Evolutionary conservation across 2,797 vertebrate species (phyloP).

Genomic region (Parotocinclus haroldoi): DNA sequence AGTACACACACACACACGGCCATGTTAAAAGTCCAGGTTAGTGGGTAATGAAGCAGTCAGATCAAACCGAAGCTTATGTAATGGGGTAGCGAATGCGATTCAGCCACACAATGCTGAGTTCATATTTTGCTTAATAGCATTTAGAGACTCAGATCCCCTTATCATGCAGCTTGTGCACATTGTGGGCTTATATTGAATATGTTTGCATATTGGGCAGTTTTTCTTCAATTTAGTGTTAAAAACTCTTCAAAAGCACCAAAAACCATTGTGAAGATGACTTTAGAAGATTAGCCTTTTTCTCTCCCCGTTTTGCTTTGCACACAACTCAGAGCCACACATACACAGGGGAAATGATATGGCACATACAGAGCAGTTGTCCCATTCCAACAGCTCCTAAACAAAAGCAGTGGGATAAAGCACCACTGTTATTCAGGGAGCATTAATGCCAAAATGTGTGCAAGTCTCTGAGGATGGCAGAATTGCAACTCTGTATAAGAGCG

Average conservation of each 20-base stretch:
- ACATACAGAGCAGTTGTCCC: slow-evolving; percentile 19
- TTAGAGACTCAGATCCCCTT: not conserved
- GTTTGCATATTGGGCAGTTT: not conserved
- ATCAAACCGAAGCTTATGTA: not conserved
- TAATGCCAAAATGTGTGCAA: slow-evolving; percentile 28
- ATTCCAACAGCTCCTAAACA: slow-evolving; percentile 20
- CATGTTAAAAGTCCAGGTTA: too few relatives aligned
- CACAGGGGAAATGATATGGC: slow-evolving; percentile 28
- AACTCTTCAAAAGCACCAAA: slow-evolving; percentile 4
- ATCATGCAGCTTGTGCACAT: slow-evolving; percentile 4
- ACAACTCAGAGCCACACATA: slow-evolving; percentile 30
- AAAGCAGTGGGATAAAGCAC: slow-evolving; percentile 57
- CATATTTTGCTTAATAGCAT: slow-evolving; percentile 6
- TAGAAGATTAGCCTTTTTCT: slow-evolving; percentile 22
- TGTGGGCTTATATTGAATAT: slow-evolving; percentile 5
- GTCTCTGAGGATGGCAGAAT: slow-evolving; percentile 21
- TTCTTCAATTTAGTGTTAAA: slow-evolving; percentile 7
- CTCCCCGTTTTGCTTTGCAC: slow-evolving; percentile 26
- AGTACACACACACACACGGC: not conserved
- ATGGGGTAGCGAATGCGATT: not conserved
- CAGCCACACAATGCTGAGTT: not conserved
- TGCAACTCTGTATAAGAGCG: slow-evolving; percentile 57
- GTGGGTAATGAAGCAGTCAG: not conserved
- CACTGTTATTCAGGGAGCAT: slow-evolving; percentile 28
- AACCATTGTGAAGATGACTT: not conserved